Base-by-base conservation (phyloP, 2,888 invertebrate genomes). In the Sphecodes monilicornis region DNA sequence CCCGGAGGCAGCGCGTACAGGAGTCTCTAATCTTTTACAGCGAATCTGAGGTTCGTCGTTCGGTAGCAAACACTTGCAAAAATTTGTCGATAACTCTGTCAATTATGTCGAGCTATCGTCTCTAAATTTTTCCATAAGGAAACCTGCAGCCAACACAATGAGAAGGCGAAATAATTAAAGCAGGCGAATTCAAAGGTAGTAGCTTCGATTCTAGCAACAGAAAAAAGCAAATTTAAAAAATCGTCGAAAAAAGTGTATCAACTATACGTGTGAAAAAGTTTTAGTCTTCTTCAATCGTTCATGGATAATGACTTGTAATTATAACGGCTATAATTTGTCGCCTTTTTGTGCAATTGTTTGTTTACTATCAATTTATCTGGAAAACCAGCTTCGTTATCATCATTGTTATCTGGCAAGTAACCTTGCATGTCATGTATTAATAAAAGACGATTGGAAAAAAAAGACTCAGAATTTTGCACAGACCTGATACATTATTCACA, bases 11-110 rank as follows among this genome's bases (percentile, higher is more conserved):
- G 11, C 50, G 54, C 73, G 26, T n/a, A 41, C 73, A n/a, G 73
- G 36, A 57, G 57, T 68, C 32, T 70, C 57, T 66, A 78, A 80
- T 88, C 78, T 66, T 77, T 77, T 69, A 29, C 57, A 29, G 22
- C 41, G 22, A 43, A 69, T n/a, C 68, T 39, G n/a, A 57, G 68
- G 64, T 46, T 36, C 32, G 57, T 29, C 46, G 22, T 29, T 46
- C 70, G 29, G 43, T 46, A 43, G 70, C 70, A 26, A 70, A 43
- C 22, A 26, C 8, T 29, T 46, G n/a, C n/a, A n/a, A 68, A 39
- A 68, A n/a, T 64, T 36, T 36, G n/a, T 68, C 36, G 66, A 66
- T 36, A 22, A 66, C 36, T 66, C 18, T 66, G 22, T 66, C 66
- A 36, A n/a, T 39, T 39, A 39, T 39, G 68, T n/a, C 22, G 13